These are phyloP conservation scores for Gymnocypris eckloni DNA, from an alignment of 2,797 vertebrate genomes.

Conservation along the genomic window DNA sequence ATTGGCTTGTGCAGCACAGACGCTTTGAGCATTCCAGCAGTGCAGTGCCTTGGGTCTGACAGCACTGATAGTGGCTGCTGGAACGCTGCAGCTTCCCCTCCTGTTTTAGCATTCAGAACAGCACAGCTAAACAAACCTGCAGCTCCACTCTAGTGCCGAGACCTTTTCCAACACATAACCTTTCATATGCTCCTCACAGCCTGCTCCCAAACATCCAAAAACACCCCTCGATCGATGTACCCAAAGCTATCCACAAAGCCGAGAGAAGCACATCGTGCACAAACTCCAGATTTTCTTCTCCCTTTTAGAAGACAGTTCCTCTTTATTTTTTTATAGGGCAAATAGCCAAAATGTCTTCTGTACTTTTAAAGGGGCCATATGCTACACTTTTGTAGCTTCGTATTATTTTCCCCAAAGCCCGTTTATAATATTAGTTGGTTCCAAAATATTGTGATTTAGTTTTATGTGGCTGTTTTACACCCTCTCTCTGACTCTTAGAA, in stretches of 20 bases:
- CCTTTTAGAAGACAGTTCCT: background rate
- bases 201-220: conserved; percentile 47
- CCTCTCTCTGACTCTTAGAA: background rate
- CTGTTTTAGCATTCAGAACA: conserved; percentile 48
- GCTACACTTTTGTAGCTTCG: background rate
- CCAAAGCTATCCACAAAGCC: conserved; percentile 66
- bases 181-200: conserved; percentile 38
- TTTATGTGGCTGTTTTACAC: background rate
- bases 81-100: conserved; percentile 33
- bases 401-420: background rate
- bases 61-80: conserved; percentile 44
- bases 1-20: conserved; percentile 37
- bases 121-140: conserved; percentile 46
- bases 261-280: conserved; percentile 11
- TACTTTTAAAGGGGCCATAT: conserved; percentile 2
- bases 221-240: conserved; percentile 69
- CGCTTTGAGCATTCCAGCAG: conserved; percentile 32
- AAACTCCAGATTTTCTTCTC: conserved; percentile 9
- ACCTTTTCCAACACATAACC: conserved; percentile 55
- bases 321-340: conserved; percentile 12
- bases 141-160: conserved; percentile 49
- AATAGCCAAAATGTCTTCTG: background rate
- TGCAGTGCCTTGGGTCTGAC: conserved; percentile 18
- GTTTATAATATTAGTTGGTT: background rate
- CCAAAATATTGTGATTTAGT: background rate